Conservation (phyloP, 2,113 vertebrate genomes). For the Sarotherodon lohbergeri region DNA sequence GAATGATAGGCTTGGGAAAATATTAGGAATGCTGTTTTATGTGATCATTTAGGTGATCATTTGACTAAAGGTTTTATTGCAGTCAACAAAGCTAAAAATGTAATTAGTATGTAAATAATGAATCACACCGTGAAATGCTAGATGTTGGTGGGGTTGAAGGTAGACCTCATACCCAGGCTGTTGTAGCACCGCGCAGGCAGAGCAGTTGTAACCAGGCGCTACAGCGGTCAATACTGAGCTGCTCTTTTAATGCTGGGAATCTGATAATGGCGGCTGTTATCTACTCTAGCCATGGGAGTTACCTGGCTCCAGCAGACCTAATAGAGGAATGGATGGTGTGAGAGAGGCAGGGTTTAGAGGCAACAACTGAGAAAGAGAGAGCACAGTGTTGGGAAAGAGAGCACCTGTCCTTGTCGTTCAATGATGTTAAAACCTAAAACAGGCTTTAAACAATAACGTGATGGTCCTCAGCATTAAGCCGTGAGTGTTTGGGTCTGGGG, state of each 20-base stretch:
- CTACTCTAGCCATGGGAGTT: conserved; percentile 49
- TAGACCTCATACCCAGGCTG: background rate
- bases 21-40: background rate
- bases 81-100: background rate
- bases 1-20: background rate
- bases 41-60: background rate
- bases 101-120: background rate
- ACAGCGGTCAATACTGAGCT: conserved; percentile 35
- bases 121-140: background rate
- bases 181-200: conserved; percentile 13
- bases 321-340: background rate
- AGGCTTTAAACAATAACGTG: background rate
- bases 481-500: background rate
- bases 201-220: conserved; percentile 4
- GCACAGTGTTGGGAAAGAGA: background rate
- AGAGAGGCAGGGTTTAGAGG: background rate
- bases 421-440: background rate
- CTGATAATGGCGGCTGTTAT: conserved; percentile 60
- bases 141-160: background rate
- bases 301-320: conserved; percentile 49
- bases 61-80: background rate
- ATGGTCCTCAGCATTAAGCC: background rate
- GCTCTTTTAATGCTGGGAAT: conserved; percentile 44
- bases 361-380: background rate
- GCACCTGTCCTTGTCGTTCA: background rate